Conservation (phyloP, 2,888 invertebrate genomes). For the Strigamia maritima region DNA sequence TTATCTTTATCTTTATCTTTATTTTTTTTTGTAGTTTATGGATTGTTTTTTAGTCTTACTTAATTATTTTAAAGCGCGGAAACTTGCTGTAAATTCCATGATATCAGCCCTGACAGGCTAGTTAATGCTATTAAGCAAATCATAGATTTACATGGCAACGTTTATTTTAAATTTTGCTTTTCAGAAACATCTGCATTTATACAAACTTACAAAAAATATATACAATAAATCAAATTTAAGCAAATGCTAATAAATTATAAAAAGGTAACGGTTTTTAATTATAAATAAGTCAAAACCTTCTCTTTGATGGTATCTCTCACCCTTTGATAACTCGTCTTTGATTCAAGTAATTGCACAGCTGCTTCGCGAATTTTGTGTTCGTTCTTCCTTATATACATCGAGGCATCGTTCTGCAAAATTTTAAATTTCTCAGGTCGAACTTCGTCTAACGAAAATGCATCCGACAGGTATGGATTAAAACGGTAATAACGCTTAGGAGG, state of each 20-base stretch:
- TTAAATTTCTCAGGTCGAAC: constrained; percentile 68
- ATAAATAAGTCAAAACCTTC: constrained; percentile 36
- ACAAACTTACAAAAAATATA: background rate
- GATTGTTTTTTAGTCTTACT: no score
- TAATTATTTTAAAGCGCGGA: no score
- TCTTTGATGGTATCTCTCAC: constrained; percentile 28
- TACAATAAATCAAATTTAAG: background rate
- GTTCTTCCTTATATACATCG: constrained; percentile 76
- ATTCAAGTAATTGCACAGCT: constrained; percentile 45
- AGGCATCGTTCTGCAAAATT: constrained; percentile 69
- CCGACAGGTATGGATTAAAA: constrained; percentile 82
- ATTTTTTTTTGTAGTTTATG: no score
- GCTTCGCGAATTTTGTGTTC: constrained; percentile 62
- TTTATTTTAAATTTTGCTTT: background rate
- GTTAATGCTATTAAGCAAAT: no score
- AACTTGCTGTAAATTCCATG: no score
- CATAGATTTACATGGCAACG: no score
- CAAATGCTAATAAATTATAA: background rate
- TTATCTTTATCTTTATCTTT: no score
- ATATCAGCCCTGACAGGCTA: no score
- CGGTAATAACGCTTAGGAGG: constrained; percentile 73
- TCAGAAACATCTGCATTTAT: background rate
- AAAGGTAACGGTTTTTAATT: background rate
- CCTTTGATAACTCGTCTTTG: constrained; percentile 36
- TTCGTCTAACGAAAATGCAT: constrained; percentile 76